Evolutionary conservation across 2,113 vertebrate genomes (phyloP), one percentile per base, ranked within the genome.

Genomic region (Brachyhypopomus gauderio): DNA sequence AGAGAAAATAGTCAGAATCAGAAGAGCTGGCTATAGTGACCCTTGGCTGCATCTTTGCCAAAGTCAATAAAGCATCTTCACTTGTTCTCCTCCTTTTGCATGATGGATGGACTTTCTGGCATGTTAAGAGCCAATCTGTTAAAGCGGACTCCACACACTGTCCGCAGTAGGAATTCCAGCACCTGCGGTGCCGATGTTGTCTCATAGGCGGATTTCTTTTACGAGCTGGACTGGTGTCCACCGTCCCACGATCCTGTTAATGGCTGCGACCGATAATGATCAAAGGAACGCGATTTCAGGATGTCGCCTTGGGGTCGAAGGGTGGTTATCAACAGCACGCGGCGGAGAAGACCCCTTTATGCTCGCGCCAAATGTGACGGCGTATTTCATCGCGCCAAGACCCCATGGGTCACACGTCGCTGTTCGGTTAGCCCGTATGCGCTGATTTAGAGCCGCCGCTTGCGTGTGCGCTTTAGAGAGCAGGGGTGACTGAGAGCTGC

Each of bases 61-160:
- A 67, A 78, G 81, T 84, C 81, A 79, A 82, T 82, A 84, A 86
- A 86, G 79, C 48, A 77, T 67, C 83, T 85, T 67, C 62, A 60
- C 58, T 85, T 56, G 66, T 58, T 78, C 78, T 70, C 72, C 77
- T 76, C 55, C 55, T 75, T 79, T 69, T 55, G 17, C 52, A 77
- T 75, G 63, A 71, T 72, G 48, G 72, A 85, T 85, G 63, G 70
- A 70, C 80, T 66, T 82, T 77, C 76, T 83, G 84, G 80, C 84
- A 85, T 83, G 80, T 80, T 83, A 79, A 73, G 72, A 85, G 48
- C 45, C 56, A 66, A 83, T 77, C 74, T 75, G 69, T 83, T 80
- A 82, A 80, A 83, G 20, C 38, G 20, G 75, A 82, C 84, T 73
- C 71, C 79, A 75, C 79, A 85, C 75, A 78, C 60, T 85, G 83